phyloP scores from a whole-genome alignment of 2,797 vertebrate genomes.

The Sebastes elongatus region DNA sequence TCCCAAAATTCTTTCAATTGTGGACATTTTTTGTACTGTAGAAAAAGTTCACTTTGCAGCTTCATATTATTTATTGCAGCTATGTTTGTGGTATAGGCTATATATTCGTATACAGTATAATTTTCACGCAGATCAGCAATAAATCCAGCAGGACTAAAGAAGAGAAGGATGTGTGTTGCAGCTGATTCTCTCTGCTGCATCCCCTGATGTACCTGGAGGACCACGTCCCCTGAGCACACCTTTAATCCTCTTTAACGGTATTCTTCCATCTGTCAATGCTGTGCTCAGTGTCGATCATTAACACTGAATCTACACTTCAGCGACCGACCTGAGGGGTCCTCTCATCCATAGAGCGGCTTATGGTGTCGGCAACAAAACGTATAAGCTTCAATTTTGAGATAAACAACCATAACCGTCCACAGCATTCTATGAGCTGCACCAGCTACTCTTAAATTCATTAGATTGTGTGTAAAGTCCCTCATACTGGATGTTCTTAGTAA shows the following conservation, averaged over 20 bases:
- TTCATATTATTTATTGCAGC: neutral
- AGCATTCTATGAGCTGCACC: neutral
- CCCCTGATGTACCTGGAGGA: conserved; percentile 22
- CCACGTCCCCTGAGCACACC: conserved; percentile 28
- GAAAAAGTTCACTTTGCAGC: neutral
- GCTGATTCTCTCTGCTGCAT: conserved; percentile 3
- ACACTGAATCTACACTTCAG: conserved; percentile 21
- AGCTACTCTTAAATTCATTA: neutral
- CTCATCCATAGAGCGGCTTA: neutral
- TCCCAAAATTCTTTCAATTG: accelerated
- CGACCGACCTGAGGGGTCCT: neutral
- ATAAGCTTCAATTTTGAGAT: neutral
- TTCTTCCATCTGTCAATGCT: conserved; percentile 54
- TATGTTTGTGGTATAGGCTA: neutral
- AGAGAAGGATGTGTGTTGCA: conserved; percentile 9
- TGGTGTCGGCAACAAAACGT: neutral
- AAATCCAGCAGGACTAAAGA: neutral
- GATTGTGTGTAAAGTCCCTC: too few species aligned
- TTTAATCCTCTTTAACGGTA: conserved; percentile 60
- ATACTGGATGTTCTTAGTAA: neutral
- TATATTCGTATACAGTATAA: neutral
- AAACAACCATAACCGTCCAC: neutral
- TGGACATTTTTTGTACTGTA: neutral
- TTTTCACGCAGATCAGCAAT: neutral
- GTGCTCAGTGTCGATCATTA: conserved; percentile 31